Evolutionary conservation across 2,888 invertebrate genomes (phyloP), one percentile per base, ranked within the genome.

Genomic region (Euplexia lucipara): DNA sequence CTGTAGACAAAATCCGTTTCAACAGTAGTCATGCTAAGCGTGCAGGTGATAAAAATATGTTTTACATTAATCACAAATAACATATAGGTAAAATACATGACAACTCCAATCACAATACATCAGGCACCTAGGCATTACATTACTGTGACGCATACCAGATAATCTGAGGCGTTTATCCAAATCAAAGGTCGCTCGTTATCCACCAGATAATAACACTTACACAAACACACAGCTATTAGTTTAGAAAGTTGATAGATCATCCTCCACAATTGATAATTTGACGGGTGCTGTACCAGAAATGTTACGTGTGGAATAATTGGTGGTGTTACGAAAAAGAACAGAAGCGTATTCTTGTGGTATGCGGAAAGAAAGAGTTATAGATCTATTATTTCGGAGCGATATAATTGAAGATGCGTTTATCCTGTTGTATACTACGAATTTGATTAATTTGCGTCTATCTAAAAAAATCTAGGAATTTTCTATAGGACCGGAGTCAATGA

Each of bases 131-230:
- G 12, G 22, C 58, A 52, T 65, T 76, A 64, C 58, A 59, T 76
- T 54, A 41, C 34, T 41, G 20, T 79, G 80, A 71, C 74, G 74
- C 61, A 72, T 58, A 35, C 48, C 14, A 53, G 51, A 69, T 77
- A 79, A 79, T 82, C 61, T 57, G 14, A 49, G 60, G 42, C 71
- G 73, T 75, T 79, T 79, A 82, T 73, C 69, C 64, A 63, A 82
- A 83, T 75, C 80, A 83, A 79, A 82, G 78, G 78, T 83, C 75
- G 74, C 51, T 75, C 52, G 70, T 79, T 77, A 78, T 80, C 67
- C 60, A 60, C 32, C n/a, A 57, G 65, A 80, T 74, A 75, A 78
- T 62, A 65, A 48, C 70, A 62, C 63, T 75, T 63, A 69, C 54
- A 81, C 81, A 79, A 73, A 68, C 66, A 78, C n/a, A 52, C 9